These are phyloP conservation scores for Acyrthosiphon pisum DNA, from an alignment of 1,140 invertebrate species.

Conservation along the genomic window DNA sequence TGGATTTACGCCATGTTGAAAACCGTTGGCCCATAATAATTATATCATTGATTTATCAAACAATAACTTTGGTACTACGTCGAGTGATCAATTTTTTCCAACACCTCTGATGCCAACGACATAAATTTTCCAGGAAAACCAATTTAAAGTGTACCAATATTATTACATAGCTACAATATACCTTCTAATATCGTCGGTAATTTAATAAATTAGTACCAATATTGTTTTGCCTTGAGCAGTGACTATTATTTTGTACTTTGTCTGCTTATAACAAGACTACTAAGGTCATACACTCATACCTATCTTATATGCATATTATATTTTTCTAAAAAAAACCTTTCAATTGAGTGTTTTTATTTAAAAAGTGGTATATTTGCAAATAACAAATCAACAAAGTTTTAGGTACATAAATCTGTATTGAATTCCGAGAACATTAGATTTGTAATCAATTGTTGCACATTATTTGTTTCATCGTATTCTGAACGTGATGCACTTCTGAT, in stretches of 20 bases:
- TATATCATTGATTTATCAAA: no score
- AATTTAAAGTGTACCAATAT: background rate
- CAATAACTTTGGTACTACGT: no score
- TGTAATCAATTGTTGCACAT: conserved; percentile 1
- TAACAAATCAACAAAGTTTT: background rate
- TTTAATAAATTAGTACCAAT: background rate
- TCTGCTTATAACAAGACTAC: background rate
- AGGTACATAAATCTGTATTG: background rate
- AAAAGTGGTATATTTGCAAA: background rate
- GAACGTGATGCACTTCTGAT: background rate
- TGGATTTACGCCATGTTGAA: background rate
- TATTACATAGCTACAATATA: background rate
- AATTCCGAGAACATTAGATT: background rate
- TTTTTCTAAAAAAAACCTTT: background rate
- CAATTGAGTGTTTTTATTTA: background rate
- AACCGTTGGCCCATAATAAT: background rate
- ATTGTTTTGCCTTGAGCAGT: background rate
- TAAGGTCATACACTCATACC: no score
- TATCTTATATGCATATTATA: background rate
- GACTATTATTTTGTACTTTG: background rate
- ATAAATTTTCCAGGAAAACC: background rate
- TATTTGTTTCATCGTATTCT: background rate
- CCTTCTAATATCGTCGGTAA: background rate
- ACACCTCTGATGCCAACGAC: background rate
- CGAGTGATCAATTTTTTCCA: no score